These are phyloP conservation scores for Eptesicus fuscus DNA, from an alignment of 2,113 vertebrate genomes.

Conservation along the genomic window DNA sequence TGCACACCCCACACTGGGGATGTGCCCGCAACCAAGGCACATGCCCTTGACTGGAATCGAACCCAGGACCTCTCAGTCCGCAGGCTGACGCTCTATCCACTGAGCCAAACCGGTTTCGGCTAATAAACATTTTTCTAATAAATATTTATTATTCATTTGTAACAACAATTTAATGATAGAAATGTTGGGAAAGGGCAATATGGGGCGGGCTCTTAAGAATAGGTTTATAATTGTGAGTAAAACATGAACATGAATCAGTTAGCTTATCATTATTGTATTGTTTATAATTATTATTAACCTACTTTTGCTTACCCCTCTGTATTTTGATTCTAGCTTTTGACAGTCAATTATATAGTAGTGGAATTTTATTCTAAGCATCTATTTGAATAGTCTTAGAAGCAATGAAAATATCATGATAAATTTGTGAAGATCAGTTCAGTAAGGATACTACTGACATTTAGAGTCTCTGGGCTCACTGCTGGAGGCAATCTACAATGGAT, in stretches of 20 bases:
- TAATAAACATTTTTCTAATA: not conserved
- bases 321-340: not conserved
- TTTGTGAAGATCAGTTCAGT: not conserved
- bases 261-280: not conserved
- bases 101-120: no score
- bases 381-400: not conserved
- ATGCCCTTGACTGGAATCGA: no score
- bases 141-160: not conserved
- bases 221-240: not conserved
- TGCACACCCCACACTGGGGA: no score
- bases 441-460: not conserved
- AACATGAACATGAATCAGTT: no score
- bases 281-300: not conserved
- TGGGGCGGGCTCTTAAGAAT: not conserved
- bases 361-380: not conserved
- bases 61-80: no score
- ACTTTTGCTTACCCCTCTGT: not conserved
- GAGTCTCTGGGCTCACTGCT: accelerated
- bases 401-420: not conserved
- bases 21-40: no score
- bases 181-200: not conserved
- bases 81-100: no score
- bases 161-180: not conserved
- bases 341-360: not conserved
- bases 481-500: not conserved